Evolutionary conservation across 2,113 vertebrate genomes (phyloP), one percentile per base, ranked within the genome.

Genomic region (Apus apus): DNA sequence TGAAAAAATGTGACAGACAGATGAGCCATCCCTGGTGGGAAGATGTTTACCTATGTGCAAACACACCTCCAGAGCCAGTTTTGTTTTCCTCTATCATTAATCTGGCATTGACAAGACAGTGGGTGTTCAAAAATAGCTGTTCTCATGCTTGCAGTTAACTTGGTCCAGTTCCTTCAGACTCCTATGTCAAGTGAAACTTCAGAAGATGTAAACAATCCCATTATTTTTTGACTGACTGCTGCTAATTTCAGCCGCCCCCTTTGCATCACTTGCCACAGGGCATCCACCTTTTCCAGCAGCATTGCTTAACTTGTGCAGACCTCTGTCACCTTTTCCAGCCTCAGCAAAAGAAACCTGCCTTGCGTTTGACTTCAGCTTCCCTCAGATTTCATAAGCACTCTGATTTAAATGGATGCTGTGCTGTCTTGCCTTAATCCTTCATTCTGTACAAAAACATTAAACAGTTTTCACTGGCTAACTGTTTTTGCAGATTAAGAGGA

Each of bases 201-300:
- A 56, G 32, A 70, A 72, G n/a, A 21, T 70, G 30, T 29, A 51
- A 85, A 77, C 0, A 0, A 23, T 80, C 15, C 62, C 0, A 0
- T 86, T 88, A 22, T 29, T 77, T 85, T 75, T 38, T 85, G 60
- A 6, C 1, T 1, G 23, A 29, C 38, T 8, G 29, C 43, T 74
- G 6, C 60, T 34, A 23, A 62, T 5, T 65, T 43, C 71, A 57
- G 54, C 64, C 76, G n/a, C 16, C 15, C 10, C 13, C 7, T 43
- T 58, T n/a, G 46, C 64, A 32, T 76, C 36, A 2, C n/a, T 56
- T 30, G 27, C 62, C 38, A 1, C 10, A 32, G 50, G 61, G 20
- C 27, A 54, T 50, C 30, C 72, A 53, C 58, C 85, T 80, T 93
- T 25, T 79, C n/a, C 23, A n/a, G 71, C 11, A 4, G 13, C 4